These are phyloP conservation scores for Dasypolia templi DNA, from an alignment of 2,888 invertebrate species.

Conservation along the genomic window DNA sequence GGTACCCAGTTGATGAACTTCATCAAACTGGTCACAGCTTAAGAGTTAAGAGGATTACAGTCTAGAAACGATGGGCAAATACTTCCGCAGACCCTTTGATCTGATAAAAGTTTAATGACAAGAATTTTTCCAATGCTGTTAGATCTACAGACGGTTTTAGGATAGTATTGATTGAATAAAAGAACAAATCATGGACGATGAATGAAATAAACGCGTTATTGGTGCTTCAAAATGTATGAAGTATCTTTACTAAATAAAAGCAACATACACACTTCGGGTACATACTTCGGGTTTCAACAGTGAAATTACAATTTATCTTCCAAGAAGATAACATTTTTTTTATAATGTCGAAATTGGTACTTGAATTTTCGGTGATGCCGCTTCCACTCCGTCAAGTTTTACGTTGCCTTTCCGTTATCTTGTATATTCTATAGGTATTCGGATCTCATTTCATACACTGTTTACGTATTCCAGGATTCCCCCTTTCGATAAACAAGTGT, in stretches of 20 bases:
- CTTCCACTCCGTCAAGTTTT: constrained; percentile 34
- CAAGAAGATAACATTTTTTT: background rate
- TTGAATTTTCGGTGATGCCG: background rate
- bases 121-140: too few species aligned
- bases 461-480: constrained; percentile 39
- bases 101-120: constrained; percentile 42
- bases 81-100: constrained; percentile 29
- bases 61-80: constrained; percentile 17
- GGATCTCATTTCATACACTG: constrained; percentile 38
- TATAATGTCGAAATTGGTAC: constrained; percentile 3
- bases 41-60: constrained; percentile 48
- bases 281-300: background rate
- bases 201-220: constrained; percentile 9
- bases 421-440: constrained; percentile 1
- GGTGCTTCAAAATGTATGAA: constrained; percentile 8
- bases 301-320: constrained; percentile 2
- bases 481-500: constrained; percentile 39
- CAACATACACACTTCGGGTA: too few species aligned
- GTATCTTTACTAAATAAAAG: constrained; percentile 5
- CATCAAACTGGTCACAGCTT: constrained; percentile 41
- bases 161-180: background rate
- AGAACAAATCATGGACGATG: background rate
- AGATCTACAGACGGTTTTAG: constrained; percentile 7
- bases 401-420: constrained; percentile 30
- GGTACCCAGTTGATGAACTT: constrained; percentile 46